phyloP scores from a whole-genome alignment of 2,888 invertebrate species.

The Incurvaria masculella region DNA sequence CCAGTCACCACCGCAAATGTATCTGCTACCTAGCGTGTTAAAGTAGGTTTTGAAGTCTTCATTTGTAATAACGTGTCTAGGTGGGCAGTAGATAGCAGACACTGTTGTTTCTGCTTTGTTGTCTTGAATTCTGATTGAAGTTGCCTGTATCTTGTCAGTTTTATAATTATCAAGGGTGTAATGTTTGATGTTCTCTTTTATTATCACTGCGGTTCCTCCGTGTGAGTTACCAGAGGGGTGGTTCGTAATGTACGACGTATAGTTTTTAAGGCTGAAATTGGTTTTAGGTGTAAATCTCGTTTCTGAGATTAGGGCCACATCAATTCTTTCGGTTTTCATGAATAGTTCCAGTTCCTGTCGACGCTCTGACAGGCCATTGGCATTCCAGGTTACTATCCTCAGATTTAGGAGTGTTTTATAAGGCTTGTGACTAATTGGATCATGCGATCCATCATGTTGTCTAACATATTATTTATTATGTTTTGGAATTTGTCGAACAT shows the following conservation, averaged over 20 bases:
- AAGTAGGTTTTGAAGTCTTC: background rate
- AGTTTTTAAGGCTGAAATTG: background rate
- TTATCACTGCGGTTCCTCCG: background rate
- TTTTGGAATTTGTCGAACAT: background rate
- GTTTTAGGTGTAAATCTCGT: background rate
- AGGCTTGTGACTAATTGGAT: background rate
- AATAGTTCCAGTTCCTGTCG: constrained; percentile 5
- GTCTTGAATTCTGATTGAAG: background rate
- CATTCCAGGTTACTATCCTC: constrained; percentile 6
- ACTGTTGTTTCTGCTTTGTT: background rate
- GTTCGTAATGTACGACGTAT: background rate
- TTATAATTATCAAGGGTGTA: background rate
- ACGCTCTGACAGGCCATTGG: constrained; percentile 4
- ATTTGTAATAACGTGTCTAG: background rate
- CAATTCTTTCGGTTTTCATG: constrained; percentile 2
- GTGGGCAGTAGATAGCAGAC: constrained; percentile 3
- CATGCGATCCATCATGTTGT: background rate
- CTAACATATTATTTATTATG: background rate
- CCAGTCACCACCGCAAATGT: background rate
- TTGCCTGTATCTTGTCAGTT: background rate
- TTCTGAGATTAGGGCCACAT: constrained; percentile 6
- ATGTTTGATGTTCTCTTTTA: background rate
- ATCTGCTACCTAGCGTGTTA: background rate
- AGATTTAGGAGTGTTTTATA: constrained; percentile 1
- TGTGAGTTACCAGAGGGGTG: background rate